Evolutionary conservation across 2,797 vertebrate species (phyloP).

Genomic region (Rhodeus uyekii): DNA sequence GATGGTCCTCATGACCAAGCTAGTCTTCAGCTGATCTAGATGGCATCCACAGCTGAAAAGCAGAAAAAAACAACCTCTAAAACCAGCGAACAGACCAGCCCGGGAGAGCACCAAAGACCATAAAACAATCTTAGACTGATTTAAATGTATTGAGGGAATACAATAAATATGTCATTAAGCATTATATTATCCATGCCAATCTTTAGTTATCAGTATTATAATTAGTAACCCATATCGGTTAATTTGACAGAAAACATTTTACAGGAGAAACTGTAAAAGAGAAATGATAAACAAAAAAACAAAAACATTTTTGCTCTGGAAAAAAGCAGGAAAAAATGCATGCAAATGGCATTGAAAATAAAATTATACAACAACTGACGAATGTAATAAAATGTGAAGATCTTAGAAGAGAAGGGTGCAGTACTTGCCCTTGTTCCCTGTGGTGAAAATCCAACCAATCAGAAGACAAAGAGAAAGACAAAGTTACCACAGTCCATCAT

Average conservation of each 20-base stretch:
- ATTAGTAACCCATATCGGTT: neutral
- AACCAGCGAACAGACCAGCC: neutral
- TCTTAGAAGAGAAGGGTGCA: conserved; percentile 54
- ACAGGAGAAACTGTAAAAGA: neutral
- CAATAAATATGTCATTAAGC: neutral
- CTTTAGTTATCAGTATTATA: neutral
- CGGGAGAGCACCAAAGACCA: neutral
- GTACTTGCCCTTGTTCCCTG: conserved; percentile 80
- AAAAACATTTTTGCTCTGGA: too few relatives aligned
- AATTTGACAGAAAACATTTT: neutral
- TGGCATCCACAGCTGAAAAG: neutral
- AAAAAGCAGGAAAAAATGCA: neutral
- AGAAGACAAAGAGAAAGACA: conserved; percentile 53
- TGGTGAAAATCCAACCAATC: conserved; percentile 66
- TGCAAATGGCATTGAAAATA: conserved; percentile 13
- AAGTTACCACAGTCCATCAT: conserved; percentile 45
- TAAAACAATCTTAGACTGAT: neutral
- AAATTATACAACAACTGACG: neutral
- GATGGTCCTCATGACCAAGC: neutral
- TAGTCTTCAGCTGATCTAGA: neutral
- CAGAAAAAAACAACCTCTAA: neutral
- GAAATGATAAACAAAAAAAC: neutral
- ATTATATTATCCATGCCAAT: neutral
- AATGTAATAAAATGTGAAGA: neutral
- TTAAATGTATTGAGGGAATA: neutral